phyloP scores from a whole-genome alignment of 1,140 invertebrate species.

The Ips nitidus region DNA sequence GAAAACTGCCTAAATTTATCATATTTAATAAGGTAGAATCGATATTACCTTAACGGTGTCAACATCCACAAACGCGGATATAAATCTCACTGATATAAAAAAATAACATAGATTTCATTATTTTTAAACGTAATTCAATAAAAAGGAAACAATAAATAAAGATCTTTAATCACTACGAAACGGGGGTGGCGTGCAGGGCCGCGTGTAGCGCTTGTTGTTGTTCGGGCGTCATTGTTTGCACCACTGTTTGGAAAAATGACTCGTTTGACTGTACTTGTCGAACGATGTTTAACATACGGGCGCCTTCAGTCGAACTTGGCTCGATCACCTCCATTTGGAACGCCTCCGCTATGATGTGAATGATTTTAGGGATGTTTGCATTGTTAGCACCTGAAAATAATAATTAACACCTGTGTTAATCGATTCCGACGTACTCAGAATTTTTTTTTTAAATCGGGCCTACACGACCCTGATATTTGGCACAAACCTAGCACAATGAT shows the following conservation, averaged over 20 bases:
- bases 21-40: not conserved
- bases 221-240: conserved; percentile 71
- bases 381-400: conserved; percentile 66
- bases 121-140: conserved; percentile 34
- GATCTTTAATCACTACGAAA: conserved; percentile 32
- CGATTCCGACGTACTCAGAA: too few relatives aligned
- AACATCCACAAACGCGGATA: not conserved
- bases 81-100: conserved; percentile 12
- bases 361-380: conserved; percentile 83
- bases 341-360: conserved; percentile 87
- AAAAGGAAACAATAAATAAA: conserved; percentile 30
- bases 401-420: too few relatives aligned
- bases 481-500: too few relatives aligned
- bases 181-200: conserved; percentile 55
- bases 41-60: not conserved
- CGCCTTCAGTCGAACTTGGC: conserved; percentile 62
- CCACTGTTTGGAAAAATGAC: conserved; percentile 80
- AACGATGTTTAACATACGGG: conserved; percentile 72
- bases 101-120: conserved; percentile 32
- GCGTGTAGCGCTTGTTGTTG: conserved; percentile 80
- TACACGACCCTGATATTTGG: too few relatives aligned
- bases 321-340: conserved; percentile 81
- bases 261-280: conserved; percentile 79
- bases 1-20: not conserved
- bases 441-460: too few relatives aligned